phyloP scores from a whole-genome alignment of 2,113 vertebrate species.

The Pleuronectes platessa region DNA sequence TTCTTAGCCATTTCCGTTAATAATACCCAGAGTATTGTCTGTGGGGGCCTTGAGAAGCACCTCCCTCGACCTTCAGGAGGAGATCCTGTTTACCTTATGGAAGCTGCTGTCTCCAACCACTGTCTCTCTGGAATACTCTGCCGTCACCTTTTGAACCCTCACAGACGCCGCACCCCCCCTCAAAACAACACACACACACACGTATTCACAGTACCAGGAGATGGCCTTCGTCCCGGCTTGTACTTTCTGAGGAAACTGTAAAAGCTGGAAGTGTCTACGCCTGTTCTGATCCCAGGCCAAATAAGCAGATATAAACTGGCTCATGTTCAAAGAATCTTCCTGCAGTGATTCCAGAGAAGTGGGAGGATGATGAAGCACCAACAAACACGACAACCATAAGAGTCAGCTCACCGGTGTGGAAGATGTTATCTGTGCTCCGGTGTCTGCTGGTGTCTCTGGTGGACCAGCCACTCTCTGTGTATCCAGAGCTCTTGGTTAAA shows the following conservation, averaged over 20 bases:
- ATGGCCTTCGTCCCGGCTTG: constrained; percentile 66
- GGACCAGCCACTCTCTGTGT: constrained; percentile 63
- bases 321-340: constrained; percentile 34
- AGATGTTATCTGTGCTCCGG: constrained; percentile 72
- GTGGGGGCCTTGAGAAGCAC: constrained; percentile 78
- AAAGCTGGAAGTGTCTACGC: constrained; percentile 44
- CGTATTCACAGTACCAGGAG: constrained; percentile 45
- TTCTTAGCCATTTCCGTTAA: constrained; percentile 85
- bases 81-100: constrained; percentile 84
- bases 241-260: constrained; percentile 75
- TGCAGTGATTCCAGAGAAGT: constrained; percentile 1
- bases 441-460: constrained; percentile 49
- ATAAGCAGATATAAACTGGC: constrained; percentile 36
- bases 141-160: constrained; percentile 63
- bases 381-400: background rate
- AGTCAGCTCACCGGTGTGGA: constrained; percentile 52
- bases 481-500: constrained; percentile 58
- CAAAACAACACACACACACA: constrained; percentile 30
- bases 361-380: background rate
- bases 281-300: constrained; percentile 51
- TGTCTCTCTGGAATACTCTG: constrained; percentile 72
- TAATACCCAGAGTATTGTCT: constrained; percentile 85
- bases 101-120: constrained; percentile 78
- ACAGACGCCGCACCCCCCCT: background rate
- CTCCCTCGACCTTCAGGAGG: constrained; percentile 78